Conservation (phyloP, 2,888 invertebrate genomes). For the Phaedon cochleariae region DNA sequence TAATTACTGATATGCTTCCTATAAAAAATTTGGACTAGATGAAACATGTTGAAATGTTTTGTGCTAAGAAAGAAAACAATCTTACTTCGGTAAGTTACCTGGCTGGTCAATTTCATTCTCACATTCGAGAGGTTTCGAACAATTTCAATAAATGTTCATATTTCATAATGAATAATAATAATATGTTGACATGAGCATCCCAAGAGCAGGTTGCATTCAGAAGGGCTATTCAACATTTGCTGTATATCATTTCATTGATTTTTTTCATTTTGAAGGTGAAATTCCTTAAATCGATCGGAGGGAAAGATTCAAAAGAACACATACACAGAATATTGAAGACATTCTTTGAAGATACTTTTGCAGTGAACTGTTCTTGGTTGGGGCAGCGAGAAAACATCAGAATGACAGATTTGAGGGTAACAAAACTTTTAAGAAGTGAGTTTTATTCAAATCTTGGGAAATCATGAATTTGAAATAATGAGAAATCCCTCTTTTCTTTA, state of each 20-base stretch:
- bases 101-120: background rate
- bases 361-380: constrained; percentile 6
- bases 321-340: background rate
- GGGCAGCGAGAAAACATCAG: constrained; percentile 9
- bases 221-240: background rate
- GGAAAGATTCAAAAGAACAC: background rate
- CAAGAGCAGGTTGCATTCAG: background rate
- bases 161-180: background rate
- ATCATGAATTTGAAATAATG: background rate
- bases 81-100: constrained; percentile 1
- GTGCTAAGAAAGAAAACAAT: background rate
- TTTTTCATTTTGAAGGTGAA: background rate
- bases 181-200: background rate
- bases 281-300: background rate
- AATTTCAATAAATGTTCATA: background rate
- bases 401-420: constrained; percentile 2
- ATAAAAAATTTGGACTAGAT: background rate
- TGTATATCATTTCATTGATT: background rate
- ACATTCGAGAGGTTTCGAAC: background rate
- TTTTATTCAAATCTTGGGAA: background rate
- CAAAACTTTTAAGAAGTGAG: constrained; percentile 1
- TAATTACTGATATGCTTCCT: background rate
- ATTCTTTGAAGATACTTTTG: background rate
- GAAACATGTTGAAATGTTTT: background rate
- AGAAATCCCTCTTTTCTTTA: too few species aligned